Base-by-base conservation (phyloP, 2,888 invertebrate species). In the Troglohyphantes excavatus region DNA sequence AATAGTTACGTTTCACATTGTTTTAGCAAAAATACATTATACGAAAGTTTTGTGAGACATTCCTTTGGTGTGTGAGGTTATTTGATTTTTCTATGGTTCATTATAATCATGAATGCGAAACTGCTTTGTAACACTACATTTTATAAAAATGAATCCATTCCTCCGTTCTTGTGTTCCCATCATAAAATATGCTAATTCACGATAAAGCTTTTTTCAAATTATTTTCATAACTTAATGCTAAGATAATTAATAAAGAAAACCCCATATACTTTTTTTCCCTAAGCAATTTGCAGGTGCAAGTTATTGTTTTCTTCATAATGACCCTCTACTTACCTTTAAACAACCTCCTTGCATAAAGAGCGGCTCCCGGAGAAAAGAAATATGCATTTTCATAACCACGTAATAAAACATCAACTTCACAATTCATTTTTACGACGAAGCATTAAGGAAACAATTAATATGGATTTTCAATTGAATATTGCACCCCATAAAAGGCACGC, bases 381-480 rank as follows among this genome's bases (percentile, higher is more conserved):
- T 13, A 5, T n/a, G 5, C 53, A 53, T 53, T 53, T 53, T 53
- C 53, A 53, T 63, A 63, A 63, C 63, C 23, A 63, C 19, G 2
- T 26, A 21, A 63, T 26, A 26, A 63, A 63, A 63, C 26, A 63
- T 26, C 63, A 9, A 21, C 23, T 23, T 23, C 21, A 63, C 79
- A 39, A 81, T 81, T 67, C 68, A 81, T 39, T 68, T 81, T 81
- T 81, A 81, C 65, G 43, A 23, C 43, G 21, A 39, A 43, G 21
- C 83, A 83, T 83, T 83, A 83, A 83, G 73, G 72, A 72, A 83
- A 83, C 61, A 83, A 83, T 83, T 83, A 83, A 72, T 73, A 73
- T 43, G 21, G 73, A 83, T 73, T 73, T 70, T 73, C 73, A 83
- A 83, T 83, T 63, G 72, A 63, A 73, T 53, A 73, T 83, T 72